Percentiles rank a stretch among this genome's conserved stretches.
phyloP scores from a whole-genome alignment of 2,797 vertebrate species.

The Bryconaethiops microstoma region DNA sequence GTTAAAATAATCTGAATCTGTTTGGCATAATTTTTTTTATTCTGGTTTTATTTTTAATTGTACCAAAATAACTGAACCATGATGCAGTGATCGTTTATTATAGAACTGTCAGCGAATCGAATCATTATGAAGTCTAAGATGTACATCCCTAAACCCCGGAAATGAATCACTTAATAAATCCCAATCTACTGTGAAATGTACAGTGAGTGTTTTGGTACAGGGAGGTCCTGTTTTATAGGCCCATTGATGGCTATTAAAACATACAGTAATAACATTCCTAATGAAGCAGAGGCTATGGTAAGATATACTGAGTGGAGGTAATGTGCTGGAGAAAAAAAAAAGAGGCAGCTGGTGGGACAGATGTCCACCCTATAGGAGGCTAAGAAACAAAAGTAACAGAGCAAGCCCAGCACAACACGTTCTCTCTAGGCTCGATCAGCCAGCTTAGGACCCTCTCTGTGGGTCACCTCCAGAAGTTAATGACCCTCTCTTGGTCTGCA shows the following conservation, averaged over 20 bases:
- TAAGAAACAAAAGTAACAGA: conserved; percentile 48
- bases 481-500: conserved; percentile 54
- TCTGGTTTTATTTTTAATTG: neutral
- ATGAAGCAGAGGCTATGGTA: conserved; percentile 24
- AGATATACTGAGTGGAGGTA: conserved; percentile 36
- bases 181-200: neutral
- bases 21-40: no score
- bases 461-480: conserved; percentile 60
- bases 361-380: conserved; percentile 58
- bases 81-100: no score
- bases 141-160: neutral
- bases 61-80: neutral
- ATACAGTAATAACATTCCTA: conserved; percentile 9
- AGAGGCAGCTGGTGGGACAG: conserved; percentile 54
- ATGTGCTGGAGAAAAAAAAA: conserved; percentile 41
- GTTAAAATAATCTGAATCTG: no score
- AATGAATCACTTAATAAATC: neutral
- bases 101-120: no score
- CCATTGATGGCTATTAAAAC: neutral
- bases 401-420: conserved; percentile 45
- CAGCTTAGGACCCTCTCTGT: conserved; percentile 49
- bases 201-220: neutral
- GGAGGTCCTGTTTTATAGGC: neutral
- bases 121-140: neutral
- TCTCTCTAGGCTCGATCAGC: conserved; percentile 47